Base-by-base conservation (phyloP, 2,888 invertebrate genomes). In the Yponomeuta evonymella region DNA sequence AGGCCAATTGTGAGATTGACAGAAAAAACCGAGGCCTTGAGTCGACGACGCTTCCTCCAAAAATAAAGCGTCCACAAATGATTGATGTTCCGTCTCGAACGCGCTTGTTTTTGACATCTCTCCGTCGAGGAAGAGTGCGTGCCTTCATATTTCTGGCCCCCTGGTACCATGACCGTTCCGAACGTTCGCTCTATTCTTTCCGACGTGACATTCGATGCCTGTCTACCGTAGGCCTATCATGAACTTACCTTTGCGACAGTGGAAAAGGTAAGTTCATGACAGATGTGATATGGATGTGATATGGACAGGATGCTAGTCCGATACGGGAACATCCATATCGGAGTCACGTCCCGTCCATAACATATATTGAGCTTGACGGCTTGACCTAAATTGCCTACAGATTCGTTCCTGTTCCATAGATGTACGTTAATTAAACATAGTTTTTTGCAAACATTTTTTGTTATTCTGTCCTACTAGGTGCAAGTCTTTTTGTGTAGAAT, bases 11-110 rank as follows among this genome's bases (percentile, higher is more conserved):
- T 71, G 30, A 62, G 69, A 69, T 72, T 43, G 67, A 69, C 64
- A 70, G 70, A 72, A 73, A 72, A 72, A 51, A 2, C 9, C 12
- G 63, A 12, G 51, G 30, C 48, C 64, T 67, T 43, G 67, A 36
- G 43, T 33, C 65, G 48, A 23, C 70, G 67, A 81, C 81, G 79
- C 79, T 77, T 77, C 75, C 76, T 79, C 79, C 79, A 83, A 89
- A 89, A 90, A 89, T 88, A 84, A 84, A 81, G 76, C 79, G 82
- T 78, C 82, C 82, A 78, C 83, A 81, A 86, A 87, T 89, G 89
- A 90, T 90, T 89, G 89, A 90, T 90, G 88, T 85, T 81, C 79
- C 80, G 85, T 83, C 82, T 81, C 86, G 84, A 83, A 83, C 83
- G 79, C 86, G 84, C 81, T 84, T 81, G 86, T 86, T 86, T 89